Evolutionary conservation across 1,140 invertebrate genomes (phyloP), one percentile per base, ranked within the genome.

Genomic region (Triops longicaudatus): DNA sequence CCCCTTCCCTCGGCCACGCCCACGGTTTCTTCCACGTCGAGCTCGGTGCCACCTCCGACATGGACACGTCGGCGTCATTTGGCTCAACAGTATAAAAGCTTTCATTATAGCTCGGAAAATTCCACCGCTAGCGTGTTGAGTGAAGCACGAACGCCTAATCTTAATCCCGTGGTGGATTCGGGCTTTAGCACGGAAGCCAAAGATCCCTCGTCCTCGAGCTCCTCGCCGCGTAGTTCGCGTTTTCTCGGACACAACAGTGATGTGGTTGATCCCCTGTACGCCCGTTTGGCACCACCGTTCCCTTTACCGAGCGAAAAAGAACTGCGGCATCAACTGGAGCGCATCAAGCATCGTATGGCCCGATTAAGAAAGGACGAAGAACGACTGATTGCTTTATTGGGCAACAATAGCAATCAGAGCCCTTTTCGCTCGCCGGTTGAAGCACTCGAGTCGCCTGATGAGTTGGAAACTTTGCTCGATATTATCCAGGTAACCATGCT

Each of bases 401-500:
- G 72, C 17, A 63, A 63, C 50, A 63, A 63, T 63, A 63, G 50
- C 14, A 63, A 63, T 63, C 50, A 63, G 17, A 63, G 50, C 50
- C 50, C 50, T 63, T 63, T 63, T 22, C 50, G 50, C n/a, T 63
- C 50, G 50, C 50, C 50, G 17, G 50, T 63, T 17, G 50, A 63
- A 63, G 50, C 50, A 17, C 50, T 63, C 50, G 80, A 78, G 22
- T 78, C 78, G 22, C 92, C 94, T 82, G 92, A 94, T 81, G 93
- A 95, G 81, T 85, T 95, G 12, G 93, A 91, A 89, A 91, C 92
- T 79, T 86, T 95, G 31, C 86, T 95, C 74, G 93, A 95, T 82
- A 90, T 93, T 79, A 94, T 94, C 80, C 92, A 95, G 79, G 85
- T 90, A 28, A 92, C 93, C 80, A 0, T 6, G n/a, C 17, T n/a